Evolutionary conservation across 2,797 vertebrate species (phyloP), one percentile per base, ranked within the genome.

Genomic region (Poeciliopsis turneri): DNA sequence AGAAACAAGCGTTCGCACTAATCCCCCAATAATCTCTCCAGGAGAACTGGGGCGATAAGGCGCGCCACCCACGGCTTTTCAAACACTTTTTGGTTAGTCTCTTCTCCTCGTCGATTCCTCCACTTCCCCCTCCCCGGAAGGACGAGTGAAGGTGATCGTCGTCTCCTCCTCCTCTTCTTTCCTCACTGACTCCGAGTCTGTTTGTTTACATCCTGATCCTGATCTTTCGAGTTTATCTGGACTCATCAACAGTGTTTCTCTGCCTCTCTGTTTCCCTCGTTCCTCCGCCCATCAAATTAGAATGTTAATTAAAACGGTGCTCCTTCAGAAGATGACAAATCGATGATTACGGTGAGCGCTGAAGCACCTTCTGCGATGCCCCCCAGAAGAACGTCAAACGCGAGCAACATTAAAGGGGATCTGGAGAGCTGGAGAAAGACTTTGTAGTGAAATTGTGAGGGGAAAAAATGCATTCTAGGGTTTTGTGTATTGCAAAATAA

Each of bases 11-110:
- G 90, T 96, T 93, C 89, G 92, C 93, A 91, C 93, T 96, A 96
- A 96, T 96, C 95, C 96, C 94, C 91, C 93, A 95, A 93, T 96
- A 96, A 96, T 96, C 95, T 96, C 94, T 95, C 90, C 95, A 95
- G 94, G 95, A 95, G 95, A 95, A 95, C 94, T 93, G 90, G 87
- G 92, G 80, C 79, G 95, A 96, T 96, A 96, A 96, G 93, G 79
- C 87, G 83, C 86, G 93, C 96, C 95, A 96, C 95, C 96, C 95
- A 96, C 94, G 89, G 92, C 93, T 95, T 92, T 90, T 92, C 93
- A 92, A 92, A 92, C 93, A 90, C 93, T 93, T 94, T 94, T 94
- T 93, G 90, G 93, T 91, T 86, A 91, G 90, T 91, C 88, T 90
- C 88, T 55, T 90, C 90, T 89, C 86, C 85, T 90, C 84, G 55